These are phyloP conservation scores for Cheumatopsyche charites DNA, from an alignment of 1,140 invertebrate genomes.

Conservation along the genomic window DNA sequence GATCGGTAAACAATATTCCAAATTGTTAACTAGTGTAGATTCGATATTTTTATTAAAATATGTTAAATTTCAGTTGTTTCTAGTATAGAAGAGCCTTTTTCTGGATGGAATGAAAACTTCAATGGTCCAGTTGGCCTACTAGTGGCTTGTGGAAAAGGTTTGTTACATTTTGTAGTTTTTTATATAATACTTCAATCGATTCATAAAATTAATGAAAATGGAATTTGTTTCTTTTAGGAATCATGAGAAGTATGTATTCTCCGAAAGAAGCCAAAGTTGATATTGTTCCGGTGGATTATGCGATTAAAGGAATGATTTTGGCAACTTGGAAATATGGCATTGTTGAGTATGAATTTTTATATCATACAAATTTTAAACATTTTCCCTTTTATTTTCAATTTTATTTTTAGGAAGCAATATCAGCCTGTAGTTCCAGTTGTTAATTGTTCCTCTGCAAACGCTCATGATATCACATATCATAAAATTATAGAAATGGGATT, in stretches of 20 bases:
- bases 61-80: constrained; percentile 62
- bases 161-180: constrained; percentile 28
- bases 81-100: constrained; percentile 67
- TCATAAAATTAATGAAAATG: neutral
- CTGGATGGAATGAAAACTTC: constrained; percentile 94
- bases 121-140: constrained; percentile 87
- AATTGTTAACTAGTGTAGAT: neutral
- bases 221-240: no score
- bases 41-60: constrained; percentile 3
- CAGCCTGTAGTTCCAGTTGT: constrained; percentile 62
- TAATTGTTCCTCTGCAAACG: constrained; percentile 68
- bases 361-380: neutral
- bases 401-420: constrained; percentile 11
- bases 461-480: constrained; percentile 73
- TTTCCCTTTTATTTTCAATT: neutral
- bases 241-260: constrained; percentile 76
- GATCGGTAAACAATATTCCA: constrained; percentile 71
- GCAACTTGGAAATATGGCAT: constrained; percentile 75
- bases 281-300: constrained; percentile 85
- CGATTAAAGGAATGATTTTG: constrained; percentile 80
- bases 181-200: no score
- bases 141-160: constrained; percentile 76
- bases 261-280: constrained; percentile 71
- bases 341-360: constrained; percentile 58
- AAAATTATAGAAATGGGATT: constrained; percentile 65